Percentiles rank a stretch among this genome's conserved stretches.
Evolutionary conservation across 2,113 vertebrate species (phyloP).

Genomic region (Rhinogobius similis): DNA sequence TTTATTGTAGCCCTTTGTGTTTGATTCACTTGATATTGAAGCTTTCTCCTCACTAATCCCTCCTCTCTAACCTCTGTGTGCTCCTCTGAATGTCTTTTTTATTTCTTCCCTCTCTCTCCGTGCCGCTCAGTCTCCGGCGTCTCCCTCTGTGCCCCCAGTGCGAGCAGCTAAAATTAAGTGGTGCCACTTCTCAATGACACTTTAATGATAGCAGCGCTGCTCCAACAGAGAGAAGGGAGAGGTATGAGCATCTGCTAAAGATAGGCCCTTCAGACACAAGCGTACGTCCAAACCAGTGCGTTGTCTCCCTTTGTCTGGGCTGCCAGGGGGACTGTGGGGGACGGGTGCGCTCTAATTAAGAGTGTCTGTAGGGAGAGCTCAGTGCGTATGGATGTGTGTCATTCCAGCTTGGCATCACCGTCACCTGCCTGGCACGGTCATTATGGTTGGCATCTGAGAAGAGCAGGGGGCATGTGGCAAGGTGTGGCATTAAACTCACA

Average conservation of each 20-base stretch:
- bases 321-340: conserved; percentile 75
- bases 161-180: conserved; percentile 98
- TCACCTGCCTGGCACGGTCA: conserved; percentile 76
- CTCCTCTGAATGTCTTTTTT: conserved; percentile 34
- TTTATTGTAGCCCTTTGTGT: conserved; percentile 41
- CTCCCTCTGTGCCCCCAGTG: conserved; percentile 80
- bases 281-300: conserved; percentile 75
- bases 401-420: conserved; percentile 80
- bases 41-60: conserved; percentile 71
- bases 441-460: conserved; percentile 64
- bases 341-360: conserved; percentile 82
- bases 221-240: conserved; percentile 87
- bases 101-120: neutral
- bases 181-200: conserved; percentile 99
- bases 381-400: conserved; percentile 64
- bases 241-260: conserved; percentile 91
- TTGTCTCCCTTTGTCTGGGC: conserved; percentile 80
- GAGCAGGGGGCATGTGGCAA: conserved; percentile 15
- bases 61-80: conserved; percentile 56
- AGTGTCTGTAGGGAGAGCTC: conserved; percentile 74
- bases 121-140: conserved; percentile 51
- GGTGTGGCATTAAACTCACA: conserved; percentile 3
- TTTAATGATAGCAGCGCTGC: conserved; percentile 92
- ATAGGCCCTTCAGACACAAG: conserved; percentile 80
- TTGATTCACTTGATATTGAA: conserved; percentile 80